phyloP scores from a whole-genome alignment of 2,888 invertebrate species.

The Pheosia tremula region DNA sequence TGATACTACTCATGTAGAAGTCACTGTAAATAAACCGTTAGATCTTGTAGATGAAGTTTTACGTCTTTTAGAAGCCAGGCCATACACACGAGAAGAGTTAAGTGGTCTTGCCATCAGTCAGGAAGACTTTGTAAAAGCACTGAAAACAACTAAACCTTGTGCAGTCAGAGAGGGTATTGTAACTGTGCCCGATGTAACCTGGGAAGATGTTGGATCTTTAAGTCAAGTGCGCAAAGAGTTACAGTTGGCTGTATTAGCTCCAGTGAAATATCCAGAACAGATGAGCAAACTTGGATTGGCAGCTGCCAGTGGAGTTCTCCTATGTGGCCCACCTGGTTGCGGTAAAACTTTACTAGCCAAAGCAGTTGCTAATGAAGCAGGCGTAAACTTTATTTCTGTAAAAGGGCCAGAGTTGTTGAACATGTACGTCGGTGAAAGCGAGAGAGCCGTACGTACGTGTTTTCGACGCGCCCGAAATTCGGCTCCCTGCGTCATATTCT shows the following conservation, averaged over 20 bases:
- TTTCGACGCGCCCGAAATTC: conserved; percentile 98
- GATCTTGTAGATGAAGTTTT: conserved; percentile 82
- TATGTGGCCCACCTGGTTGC: conserved; percentile 99
- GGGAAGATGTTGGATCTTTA: conserved; percentile 98
- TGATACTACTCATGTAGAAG: conserved; percentile 44
- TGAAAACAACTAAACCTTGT: conserved; percentile 94
- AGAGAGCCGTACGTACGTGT: conserved; percentile 97
- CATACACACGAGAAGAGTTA: conserved; percentile 86
- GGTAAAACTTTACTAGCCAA: conserved; percentile 98
- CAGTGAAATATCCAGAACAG: conserved; percentile 93
- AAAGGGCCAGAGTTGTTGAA: conserved; percentile 99
- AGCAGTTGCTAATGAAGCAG: conserved; percentile 99
- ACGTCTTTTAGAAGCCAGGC: conserved; percentile 87
- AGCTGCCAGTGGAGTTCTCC: conserved; percentile 94
- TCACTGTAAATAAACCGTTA: conserved; percentile 36
- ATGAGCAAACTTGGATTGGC: conserved; percentile 91
- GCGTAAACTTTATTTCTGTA: conserved; percentile 99
- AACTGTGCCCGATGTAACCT: conserved; percentile 98
- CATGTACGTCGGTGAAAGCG: conserved; percentile 99
- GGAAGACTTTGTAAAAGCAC: conserved; percentile 90
- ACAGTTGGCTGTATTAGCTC: conserved; percentile 95
- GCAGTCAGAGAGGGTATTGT: conserved; percentile 98
- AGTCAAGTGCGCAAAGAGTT: conserved; percentile 94
- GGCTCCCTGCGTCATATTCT: conserved; percentile 99
- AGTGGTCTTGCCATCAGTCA: conserved; percentile 87